A percentile compares a stretch with the other conserved stretches of the same genome.
These are phyloP conservation scores for Leucopsar rothschildi DNA, from an alignment of 2,113 vertebrate species.

Conservation along the genomic window DNA sequence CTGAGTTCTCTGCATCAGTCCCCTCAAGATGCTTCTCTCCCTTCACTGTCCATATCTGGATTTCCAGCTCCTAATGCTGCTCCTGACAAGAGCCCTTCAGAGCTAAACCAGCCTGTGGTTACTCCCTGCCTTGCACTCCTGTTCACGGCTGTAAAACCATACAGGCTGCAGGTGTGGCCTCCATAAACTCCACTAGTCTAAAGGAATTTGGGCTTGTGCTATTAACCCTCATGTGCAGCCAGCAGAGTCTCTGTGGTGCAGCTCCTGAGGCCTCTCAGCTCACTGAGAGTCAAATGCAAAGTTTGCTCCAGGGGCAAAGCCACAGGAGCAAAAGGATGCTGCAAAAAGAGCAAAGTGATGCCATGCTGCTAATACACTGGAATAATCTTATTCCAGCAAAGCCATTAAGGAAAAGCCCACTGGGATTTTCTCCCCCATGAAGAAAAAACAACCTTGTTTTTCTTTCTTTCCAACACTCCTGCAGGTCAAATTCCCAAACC, in stretches of 20 bases:
- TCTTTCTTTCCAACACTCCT: neutral
- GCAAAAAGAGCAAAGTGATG: neutral
- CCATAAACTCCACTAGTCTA: neutral
- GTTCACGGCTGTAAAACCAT: neutral
- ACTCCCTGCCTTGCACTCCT: neutral
- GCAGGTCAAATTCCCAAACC: neutral
- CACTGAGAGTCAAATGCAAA: neutral
- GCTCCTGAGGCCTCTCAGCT: neutral
- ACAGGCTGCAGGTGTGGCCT: slow-evolving; percentile 22
- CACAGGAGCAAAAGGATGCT: neutral
- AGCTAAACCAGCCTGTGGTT: neutral
- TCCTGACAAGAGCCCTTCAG: neutral
- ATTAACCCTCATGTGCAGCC: neutral
- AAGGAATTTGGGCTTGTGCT: neutral
- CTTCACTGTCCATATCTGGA: neutral
- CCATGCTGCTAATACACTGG: neutral
- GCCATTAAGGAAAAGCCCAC: neutral
- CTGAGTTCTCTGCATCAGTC: neutral
- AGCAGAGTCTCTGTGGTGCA: neutral
- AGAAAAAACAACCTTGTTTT: neutral
- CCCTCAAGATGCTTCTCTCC: neutral
- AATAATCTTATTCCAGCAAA: neutral
- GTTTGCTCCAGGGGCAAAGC: neutral
- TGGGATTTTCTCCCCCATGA: neutral
- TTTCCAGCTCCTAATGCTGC: neutral